Percentiles rank a stretch among this genome's conserved stretches.
Conservation (phyloP, 2,888 invertebrate genomes). For the Agrotis segetum region DNA sequence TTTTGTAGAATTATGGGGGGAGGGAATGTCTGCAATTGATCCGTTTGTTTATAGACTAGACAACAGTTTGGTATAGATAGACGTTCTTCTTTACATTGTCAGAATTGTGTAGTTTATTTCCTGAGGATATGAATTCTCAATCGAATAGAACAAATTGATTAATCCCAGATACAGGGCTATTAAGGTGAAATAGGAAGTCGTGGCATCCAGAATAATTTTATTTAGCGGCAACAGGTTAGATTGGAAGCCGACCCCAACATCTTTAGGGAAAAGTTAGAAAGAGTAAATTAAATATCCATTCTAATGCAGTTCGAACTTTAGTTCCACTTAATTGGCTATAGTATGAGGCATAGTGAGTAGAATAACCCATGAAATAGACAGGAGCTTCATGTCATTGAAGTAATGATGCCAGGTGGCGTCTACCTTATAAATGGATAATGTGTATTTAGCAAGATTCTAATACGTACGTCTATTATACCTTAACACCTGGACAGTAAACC, state of each 20-base stretch:
- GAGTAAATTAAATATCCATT: no score
- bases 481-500: background rate
- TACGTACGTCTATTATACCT: background rate
- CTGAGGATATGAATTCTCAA: background rate
- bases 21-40: constrained; percentile 6
- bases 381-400: background rate
- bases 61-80: background rate
- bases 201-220: no score
- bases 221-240: no score
- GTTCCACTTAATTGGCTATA: background rate
- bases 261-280: no score
- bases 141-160: background rate
- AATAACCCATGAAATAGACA: background rate
- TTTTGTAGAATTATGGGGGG: constrained; percentile 41
- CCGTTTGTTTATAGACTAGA: constrained; percentile 20
- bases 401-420: background rate
- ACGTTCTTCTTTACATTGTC: background rate
- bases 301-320: background rate
- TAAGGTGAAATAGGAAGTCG: no score
- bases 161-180: background rate
- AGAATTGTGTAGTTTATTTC: background rate
- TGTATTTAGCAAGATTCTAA: constrained; percentile 6
- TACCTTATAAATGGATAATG: background rate
- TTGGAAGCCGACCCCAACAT: background rate
- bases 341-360: background rate